Evolutionary conservation across 1,140 invertebrate species (phyloP), one percentile per base, ranked within the genome.

Genomic region (Zaprionus tsacasi): DNA sequence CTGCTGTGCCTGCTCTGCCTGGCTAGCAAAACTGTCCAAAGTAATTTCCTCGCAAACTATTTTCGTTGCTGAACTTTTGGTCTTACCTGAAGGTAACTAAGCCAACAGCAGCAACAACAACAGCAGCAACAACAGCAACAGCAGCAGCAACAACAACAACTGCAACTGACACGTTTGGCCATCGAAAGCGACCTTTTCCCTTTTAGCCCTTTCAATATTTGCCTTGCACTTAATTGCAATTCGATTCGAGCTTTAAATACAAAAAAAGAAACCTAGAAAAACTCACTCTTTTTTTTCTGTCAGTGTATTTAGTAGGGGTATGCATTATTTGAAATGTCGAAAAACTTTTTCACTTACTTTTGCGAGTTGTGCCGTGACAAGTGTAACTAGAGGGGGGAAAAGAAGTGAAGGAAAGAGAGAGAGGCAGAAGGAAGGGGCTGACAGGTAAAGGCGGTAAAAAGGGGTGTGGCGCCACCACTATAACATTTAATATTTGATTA

Each of bases 41-140:
- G 66, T 70, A 75, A 64, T 70, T 75, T 70, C 43, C 35, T 27
- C 13, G 58, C 45, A 71, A 81, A 85, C 78, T 85, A 78, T 86
- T 85, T 78, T 78, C 35, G 81, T 45, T 57, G 27, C 58, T 81
- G 70, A 85, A 85, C 81, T 85, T 81, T 78, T 81, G 67, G 70
- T 50, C 63, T 38, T 10, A 52, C 50, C 60, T 15, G 17, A 56
- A 73, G 35, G 55, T 55, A 67, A 58, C 30, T 12, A 35, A 15
- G 30, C 17, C 33, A 65, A 45, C 70, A 43, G 50, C 10, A 30
- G 52, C 43, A 58, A 33, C 36, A 70, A 25, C n/a, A 60, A 15
- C 12, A 15, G 11, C 15, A 40, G 12, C 33, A 13, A 5, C 11
- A 52, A 5, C 3, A 54, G 2, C 15, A 35, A 21, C 50, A 55